Percentiles rank a stretch among this genome's conserved stretches.
Conservation (phyloP, 2,888 invertebrate species). For the Xestia xanthographa region DNA sequence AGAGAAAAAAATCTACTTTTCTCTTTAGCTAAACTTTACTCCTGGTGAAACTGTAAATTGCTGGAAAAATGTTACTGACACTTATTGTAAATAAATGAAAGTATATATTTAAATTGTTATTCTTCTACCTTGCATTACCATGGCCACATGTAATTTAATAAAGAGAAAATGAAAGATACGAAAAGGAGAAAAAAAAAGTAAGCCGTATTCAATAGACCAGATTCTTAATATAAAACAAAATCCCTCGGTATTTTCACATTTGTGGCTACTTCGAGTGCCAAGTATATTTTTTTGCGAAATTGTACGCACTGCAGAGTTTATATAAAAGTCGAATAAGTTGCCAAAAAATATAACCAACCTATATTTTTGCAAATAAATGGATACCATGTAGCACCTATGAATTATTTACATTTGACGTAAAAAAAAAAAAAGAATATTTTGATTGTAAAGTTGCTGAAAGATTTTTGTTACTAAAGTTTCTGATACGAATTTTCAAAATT, state of each 20-base stretch:
- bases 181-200: neutral
- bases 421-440: neutral
- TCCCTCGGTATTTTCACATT: neutral
- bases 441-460: neutral
- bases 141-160: neutral
- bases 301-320: slow-evolving; percentile 47
- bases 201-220: neutral
- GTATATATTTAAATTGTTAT: neutral
- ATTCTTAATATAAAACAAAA: slow-evolving; percentile 2
- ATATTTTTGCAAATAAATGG: neutral
- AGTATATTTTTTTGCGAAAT: slow-evolving; percentile 6
- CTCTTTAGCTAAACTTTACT: slow-evolving; percentile 7
- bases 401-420: neutral
- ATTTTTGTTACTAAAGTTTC: neutral
- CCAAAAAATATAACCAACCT: neutral
- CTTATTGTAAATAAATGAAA: neutral
- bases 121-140: neutral
- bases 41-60: neutral
- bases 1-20: slow-evolving; percentile 7
- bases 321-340: slow-evolving; percentile 23
- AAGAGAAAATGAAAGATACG: neutral
- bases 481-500: no score
- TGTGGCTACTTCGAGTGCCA: slow-evolving; percentile 13
- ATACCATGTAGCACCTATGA: slow-evolving; percentile 45
- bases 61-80: neutral